Evolutionary conservation across 2,888 invertebrate species (phyloP), one percentile per base, ranked within the genome.

Genomic region (Hypercompe scribonia): DNA sequence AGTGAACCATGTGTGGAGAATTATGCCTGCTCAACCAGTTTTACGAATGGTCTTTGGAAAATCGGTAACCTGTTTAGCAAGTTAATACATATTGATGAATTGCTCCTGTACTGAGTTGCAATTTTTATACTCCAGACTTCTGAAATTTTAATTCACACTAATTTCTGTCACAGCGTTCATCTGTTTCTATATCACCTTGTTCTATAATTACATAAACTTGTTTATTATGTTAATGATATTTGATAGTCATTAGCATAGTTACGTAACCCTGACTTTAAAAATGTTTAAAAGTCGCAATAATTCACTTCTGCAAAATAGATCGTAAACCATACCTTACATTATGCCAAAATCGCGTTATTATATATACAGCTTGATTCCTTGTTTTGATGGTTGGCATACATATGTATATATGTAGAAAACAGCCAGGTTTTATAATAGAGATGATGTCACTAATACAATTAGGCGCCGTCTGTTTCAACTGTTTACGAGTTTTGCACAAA

Each of bases 371-470:
- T 73, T 79, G 79, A 74, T 71, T 61, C 72, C 77, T 80, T 85
- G 80, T 84, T 84, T 84, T 84, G 78, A 73, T 78, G 65, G 68
- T 73, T 74, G 33, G 67, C 69, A 81, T 77, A 82, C 66, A 80
- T 81, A 73, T 75, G 73, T 72, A 80, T 81, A 61, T 7, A 58
- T 58, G 13, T 39, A 66, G 64, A 67, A 74, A 80, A 81, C 76
- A 77, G 61, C 34, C 75, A 73, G 74, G 79, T 86, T 88, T 86
- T 85, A 80, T 81, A 83, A 79, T 78, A 76, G 78, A 65, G 86
- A 84, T 91, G 91, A 91, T 91, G 89, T 90, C 91, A 91, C 86
- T 84, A 79, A 74, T 83, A 84, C 73, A 81, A 83, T 83, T 82
- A 80, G 54, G 73, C 71, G 73, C 65, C 54, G 77, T 72, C 72